Evolutionary conservation across 2,113 vertebrate species (phyloP).

Genomic region (Lutjanus erythropterus): DNA sequence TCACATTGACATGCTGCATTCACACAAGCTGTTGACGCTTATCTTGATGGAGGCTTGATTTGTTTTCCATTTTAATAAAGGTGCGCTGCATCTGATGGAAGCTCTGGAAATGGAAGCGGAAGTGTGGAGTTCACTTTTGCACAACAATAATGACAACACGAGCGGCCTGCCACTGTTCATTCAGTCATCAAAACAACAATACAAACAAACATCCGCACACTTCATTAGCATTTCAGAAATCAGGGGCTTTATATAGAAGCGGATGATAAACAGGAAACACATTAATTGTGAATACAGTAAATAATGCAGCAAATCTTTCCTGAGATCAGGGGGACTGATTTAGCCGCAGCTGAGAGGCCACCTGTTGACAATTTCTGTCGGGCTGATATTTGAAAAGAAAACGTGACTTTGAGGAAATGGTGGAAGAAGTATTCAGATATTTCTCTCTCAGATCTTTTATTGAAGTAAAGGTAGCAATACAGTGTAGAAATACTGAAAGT

Average conservation of each 20-base stretch:
- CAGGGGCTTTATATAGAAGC: constrained; percentile 67
- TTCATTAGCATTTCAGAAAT: constrained; percentile 75
- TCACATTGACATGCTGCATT: constrained; percentile 40
- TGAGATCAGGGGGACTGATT: constrained; percentile 65
- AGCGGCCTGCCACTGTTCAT: constrained; percentile 43
- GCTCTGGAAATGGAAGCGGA: constrained; percentile 45
- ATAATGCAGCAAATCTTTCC: constrained; percentile 67
- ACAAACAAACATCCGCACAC: constrained; percentile 81
- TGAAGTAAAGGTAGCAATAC: too few relatives aligned
- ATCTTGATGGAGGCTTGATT: constrained; percentile 41
- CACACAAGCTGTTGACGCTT: constrained; percentile 35
- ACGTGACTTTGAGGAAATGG: constrained; percentile 43
- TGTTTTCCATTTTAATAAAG: constrained; percentile 65
- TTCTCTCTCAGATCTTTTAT: too few relatives aligned
- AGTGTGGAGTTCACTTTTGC: constrained; percentile 25
- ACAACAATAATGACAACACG: constrained; percentile 56
- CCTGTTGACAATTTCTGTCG: constrained; percentile 72
- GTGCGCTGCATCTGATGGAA: constrained; percentile 45
- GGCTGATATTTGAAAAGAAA: constrained; percentile 42
- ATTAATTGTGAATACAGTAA: constrained; percentile 75
- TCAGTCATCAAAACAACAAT: constrained; percentile 71
- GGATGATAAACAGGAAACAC: constrained; percentile 83
- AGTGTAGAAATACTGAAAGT: too few relatives aligned
- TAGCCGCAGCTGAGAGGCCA: constrained; percentile 65
- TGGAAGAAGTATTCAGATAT: too few relatives aligned